phyloP scores from a whole-genome alignment of 1,140 invertebrate genomes.

The Bathynomus jamesi region DNA sequence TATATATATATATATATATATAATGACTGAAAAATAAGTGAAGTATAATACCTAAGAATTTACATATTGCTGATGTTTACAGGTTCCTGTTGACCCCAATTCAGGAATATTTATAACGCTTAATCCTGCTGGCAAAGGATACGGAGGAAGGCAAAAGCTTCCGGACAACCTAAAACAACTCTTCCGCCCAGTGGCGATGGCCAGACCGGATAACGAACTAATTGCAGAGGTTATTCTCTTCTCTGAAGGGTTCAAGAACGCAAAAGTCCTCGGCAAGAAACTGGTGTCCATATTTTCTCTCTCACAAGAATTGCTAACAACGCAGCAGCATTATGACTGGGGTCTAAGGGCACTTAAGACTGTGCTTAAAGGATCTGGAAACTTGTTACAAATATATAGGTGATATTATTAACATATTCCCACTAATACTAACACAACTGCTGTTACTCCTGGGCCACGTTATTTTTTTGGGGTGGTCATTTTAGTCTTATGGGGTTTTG shows the following conservation, averaged over 20 bases:
- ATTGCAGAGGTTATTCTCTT: slow-evolving; percentile 81
- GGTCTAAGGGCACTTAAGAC: slow-evolving; percentile 90
- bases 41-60: too few species aligned
- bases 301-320: slow-evolving; percentile 59
- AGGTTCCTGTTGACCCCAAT: slow-evolving; percentile 37
- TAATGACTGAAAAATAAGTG: too few species aligned
- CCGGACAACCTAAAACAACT: slow-evolving; percentile 88
- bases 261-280: slow-evolving; percentile 63
- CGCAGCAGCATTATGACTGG: slow-evolving; percentile 95
- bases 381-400: slow-evolving; percentile 40
- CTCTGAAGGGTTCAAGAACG: slow-evolving; percentile 74
- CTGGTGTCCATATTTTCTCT: slow-evolving; percentile 73
- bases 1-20: too few species aligned
- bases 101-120: slow-evolving; percentile 84
- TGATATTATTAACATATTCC: neutral
- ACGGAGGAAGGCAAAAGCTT: slow-evolving; percentile 83
- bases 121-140: slow-evolving; percentile 88
- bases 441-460: neutral
- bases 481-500: too few species aligned
- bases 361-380: slow-evolving; percentile 59
- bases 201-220: slow-evolving; percentile 72
- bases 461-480: neutral
- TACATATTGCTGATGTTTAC: slow-evolving; percentile 3
- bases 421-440: neutral
- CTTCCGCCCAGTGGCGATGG: slow-evolving; percentile 88